Evolutionary conservation across 2,797 vertebrate species (phyloP).

Genomic region (Nasua narica): DNA sequence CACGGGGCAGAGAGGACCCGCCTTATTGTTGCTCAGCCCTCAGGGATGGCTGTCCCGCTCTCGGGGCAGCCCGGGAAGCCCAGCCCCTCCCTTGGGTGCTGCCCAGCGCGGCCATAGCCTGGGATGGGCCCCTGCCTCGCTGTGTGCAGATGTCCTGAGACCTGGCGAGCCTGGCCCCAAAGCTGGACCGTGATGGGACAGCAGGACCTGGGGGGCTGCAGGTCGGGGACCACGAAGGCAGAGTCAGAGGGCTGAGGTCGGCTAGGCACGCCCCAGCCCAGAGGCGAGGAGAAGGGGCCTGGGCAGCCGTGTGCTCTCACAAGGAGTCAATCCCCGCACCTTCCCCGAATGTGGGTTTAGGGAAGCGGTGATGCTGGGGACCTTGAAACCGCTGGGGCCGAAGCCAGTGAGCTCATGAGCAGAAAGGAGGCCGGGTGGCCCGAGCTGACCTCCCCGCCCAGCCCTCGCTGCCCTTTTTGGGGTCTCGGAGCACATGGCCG

Average conservation of each 20-base stretch:
- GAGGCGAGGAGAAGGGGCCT: not conserved
- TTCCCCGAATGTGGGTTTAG: not conserved
- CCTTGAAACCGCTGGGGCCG: not conserved
- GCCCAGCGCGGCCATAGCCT: too few relatives aligned
- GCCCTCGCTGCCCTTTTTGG: not conserved
- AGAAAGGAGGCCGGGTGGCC: not conserved
- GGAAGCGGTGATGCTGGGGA: accelerated
- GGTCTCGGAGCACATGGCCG: not conserved
- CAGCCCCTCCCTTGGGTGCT: not conserved
- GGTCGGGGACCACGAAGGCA: not conserved
- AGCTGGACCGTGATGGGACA: accelerated
- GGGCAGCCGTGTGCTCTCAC: accelerated
- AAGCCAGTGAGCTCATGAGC: not conserved
- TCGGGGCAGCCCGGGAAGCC: not conserved
- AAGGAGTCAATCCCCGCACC: not conserved
- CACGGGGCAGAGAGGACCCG: accelerated
- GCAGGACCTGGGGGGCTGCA: too few relatives aligned
- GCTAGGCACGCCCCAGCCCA: not conserved
- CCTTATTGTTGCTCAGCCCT: accelerated
- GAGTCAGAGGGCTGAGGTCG: not conserved
- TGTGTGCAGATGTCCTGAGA: not conserved
- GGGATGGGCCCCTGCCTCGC: accelerated
- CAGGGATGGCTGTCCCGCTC: accelerated
- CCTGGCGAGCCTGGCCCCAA: not conserved
- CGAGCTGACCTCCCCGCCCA: accelerated